Evolutionary conservation across 1,140 invertebrate genomes (phyloP), one percentile per base, ranked within the genome.

Genomic region (Drosophila willistoni): DNA sequence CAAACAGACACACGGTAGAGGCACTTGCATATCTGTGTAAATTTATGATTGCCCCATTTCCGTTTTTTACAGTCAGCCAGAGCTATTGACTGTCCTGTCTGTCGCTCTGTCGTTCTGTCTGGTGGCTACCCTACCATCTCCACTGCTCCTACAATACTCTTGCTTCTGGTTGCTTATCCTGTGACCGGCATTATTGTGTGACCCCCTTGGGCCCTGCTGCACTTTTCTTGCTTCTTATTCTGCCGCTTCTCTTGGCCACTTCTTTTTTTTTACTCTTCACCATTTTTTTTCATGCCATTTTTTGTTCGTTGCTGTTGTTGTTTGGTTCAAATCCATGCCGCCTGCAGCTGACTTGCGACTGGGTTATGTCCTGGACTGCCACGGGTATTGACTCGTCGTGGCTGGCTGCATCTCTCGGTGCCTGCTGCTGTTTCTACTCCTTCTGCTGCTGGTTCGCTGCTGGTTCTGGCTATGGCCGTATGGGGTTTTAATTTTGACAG

Each of bases 1-100:
- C 47, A 70, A 19, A 54, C 47, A 55, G 60, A 54, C 36, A 66
- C 74, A 68, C 60, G 74, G 55, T 71, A 67, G 56, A 67, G 66
- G 83, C 79, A 86, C 83, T 90, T 90, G 76, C 86, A 90, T 90
- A 90, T 90, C 86, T 90, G 86, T 90, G 86, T 90, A 90, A 90
- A 90, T 90, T 90, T 90, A 90, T 90, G 86, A 90, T 90, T 90
- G 86, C 82, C 82, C 86, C 86, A 90, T 90, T 90, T 90, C 86
- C 86, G 84, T 89, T 86, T 86, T 86, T 86, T 86, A 83, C 84
- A 83, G 67, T 74, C 82, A 81, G 72, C 33, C 29, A 17, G 19
- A 41, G 36, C 82, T 87, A 86, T 87, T 87, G 82, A 86, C 79
- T 86, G 82, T 87, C 71, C 68, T 71, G 47, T 64, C 22, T 51